Evolutionary conservation across 2,797 vertebrate genomes (phyloP), one percentile per base, ranked within the genome.

Genomic region (Ceyx erithaca): DNA sequence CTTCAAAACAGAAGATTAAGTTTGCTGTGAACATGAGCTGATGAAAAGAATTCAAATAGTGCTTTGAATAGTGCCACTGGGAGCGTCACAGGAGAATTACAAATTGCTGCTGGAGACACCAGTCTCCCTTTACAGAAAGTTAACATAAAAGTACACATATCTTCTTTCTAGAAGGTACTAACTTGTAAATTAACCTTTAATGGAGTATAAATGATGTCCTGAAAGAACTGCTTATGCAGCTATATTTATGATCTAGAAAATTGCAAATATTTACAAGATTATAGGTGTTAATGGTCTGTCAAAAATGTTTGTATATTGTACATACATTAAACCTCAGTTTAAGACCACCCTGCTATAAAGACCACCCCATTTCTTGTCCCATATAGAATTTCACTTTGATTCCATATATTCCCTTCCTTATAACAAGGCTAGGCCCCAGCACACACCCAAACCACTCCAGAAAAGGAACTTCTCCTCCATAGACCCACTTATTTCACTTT

Each of bases 251-350:
- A 97, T 98, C 98, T 98, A 97, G 97, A 97, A 98, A 98, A 98
- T 97, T 97, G 97, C 98, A 98, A 98, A 98, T 98, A 98, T 98
- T 98, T 98, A 98, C 97, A 98, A 98, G 98, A 98, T 98, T 98
- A 98, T 98, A 98, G 98, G 98, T 98, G 98, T 98, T 98, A 98
- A 98, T 98, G 97, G 97, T 97, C 98, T 98, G 98, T 98, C 98
- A 98, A 97, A 98, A 98, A 98, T 98, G 98, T 98, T 98, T 98
- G 98, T 98, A 98, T 98, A 98, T 98, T 98, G 97, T 97, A 98
- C 97, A 98, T 98, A 98, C 98, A 98, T 98, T 98, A 98, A 97
- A 97, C 95, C 97, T 96, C 40, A 59, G 97, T 95, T 97, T 97
- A 96, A 98, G 98, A 98, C 98, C 97, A 98, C 98, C 97, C 97